Base-by-base conservation (phyloP, 2,797 vertebrate genomes). In the Urophycis tenuis region DNA sequence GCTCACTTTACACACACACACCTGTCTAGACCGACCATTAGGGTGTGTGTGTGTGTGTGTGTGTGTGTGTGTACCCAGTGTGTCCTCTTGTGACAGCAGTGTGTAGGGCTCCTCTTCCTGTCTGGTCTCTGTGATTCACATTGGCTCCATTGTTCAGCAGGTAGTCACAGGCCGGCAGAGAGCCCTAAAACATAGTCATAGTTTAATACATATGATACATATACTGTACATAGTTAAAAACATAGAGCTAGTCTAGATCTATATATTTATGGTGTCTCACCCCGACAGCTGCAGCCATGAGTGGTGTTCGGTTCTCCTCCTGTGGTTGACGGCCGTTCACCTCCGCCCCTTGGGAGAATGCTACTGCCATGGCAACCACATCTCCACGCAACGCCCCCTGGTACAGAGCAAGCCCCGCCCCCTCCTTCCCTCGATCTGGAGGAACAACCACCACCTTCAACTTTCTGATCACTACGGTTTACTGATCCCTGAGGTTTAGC, bases 71-170 rank as follows among this genome's bases (percentile, higher is more conserved):
- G 6, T 41, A 89, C 88, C 88, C 88, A 5, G 89, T 90, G 83
- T 93, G 92, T 32, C 92, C 92, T 5, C 87, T 88, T 2, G 91
- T 90, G 81, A 91, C 91, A 0, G 93, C 92, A 0, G 89, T 85
- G 36, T 94, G 93, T 72, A 94, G 87, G 0, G 93, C 91, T 3
- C 92, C 92, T 3, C 78, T 91, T 10, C 92, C 93, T 33, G 90
- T 80, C 74, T 85, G 89, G 87, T 94, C 93, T 75, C 93, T 69
- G 83, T 89, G 85, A 84, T 93, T 94, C 29, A 93, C 82, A 6
- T 92, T 93, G 0, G 93, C 91, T 0, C 93, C 91, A 15, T 94
- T 94, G 84, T 87, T 91, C 80, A 94, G 84, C 81, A 94, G 86
- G 75, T 92, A 93, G 88, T 94, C 92, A 0, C 92, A 94, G 2